phyloP scores from a whole-genome alignment of 2,888 invertebrate genomes.

The Cantharis rufa region DNA sequence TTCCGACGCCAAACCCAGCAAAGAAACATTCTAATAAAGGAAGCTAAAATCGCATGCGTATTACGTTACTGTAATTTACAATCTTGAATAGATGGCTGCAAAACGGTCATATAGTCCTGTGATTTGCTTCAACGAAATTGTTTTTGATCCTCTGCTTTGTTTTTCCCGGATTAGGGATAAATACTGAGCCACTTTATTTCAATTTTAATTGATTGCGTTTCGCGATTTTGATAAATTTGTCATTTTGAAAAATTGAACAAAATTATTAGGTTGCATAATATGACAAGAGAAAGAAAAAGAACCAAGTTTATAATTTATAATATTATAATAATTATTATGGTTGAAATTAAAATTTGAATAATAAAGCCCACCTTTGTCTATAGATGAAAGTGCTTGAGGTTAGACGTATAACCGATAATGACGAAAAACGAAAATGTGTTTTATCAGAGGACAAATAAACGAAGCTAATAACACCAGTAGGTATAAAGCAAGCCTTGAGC shows the following conservation, averaged over 20 bases:
- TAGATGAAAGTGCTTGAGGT: conserved; percentile 3
- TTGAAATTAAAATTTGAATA: not conserved
- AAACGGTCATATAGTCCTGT: conserved; percentile 48
- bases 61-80: conserved; percentile 49
- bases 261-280: not conserved
- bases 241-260: not conserved
- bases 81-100: conserved; percentile 49
- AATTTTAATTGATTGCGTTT: not conserved
- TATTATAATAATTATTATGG: too few species aligned
- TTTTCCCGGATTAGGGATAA: conserved; percentile 35
- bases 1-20: conserved; percentile 4
- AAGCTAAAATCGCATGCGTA: conserved; percentile 49
- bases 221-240: not conserved
- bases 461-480: conserved; percentile 46
- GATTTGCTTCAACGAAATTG: conserved; percentile 48
- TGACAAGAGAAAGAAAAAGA: too few species aligned
- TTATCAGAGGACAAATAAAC: conserved; percentile 47
- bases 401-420: conserved; percentile 12
- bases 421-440: conserved; percentile 35
- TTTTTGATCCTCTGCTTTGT: conserved; percentile 49
- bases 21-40: conserved; percentile 37
- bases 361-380: not conserved
- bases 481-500: conserved; percentile 44
- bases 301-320: too few species aligned
- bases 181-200: not conserved